Conservation (phyloP, 2,888 invertebrate species). For the Eilema caniola region DNA sequence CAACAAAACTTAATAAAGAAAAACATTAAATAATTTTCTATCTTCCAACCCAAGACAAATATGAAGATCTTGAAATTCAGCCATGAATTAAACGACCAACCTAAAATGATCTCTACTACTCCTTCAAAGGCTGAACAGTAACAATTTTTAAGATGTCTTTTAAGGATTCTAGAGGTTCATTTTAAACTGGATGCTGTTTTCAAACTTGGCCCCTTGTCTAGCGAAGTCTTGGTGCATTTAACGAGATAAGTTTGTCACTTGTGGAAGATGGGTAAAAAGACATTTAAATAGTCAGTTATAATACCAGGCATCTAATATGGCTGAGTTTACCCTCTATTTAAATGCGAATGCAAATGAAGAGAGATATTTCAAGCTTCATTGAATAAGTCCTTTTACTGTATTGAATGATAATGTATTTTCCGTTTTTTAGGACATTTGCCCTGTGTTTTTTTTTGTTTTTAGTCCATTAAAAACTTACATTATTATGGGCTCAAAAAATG, state of each 20-base stretch:
- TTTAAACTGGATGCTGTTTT: constrained; percentile 49
- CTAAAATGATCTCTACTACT: constrained; percentile 39
- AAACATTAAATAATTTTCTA: not conserved
- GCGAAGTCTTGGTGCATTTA: constrained; percentile 79
- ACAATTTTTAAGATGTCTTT: constrained; percentile 30
- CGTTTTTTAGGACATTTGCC: too few species aligned
- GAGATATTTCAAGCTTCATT: constrained; percentile 2
- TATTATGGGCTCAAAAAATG: too few species aligned
- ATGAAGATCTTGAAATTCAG: constrained; percentile 31
- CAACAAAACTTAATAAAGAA: not conserved
- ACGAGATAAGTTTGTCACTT: constrained; percentile 78
- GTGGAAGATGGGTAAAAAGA: constrained; percentile 65
- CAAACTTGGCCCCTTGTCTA: constrained; percentile 67
- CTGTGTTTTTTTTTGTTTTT: too few species aligned
- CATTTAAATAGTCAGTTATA: constrained; percentile 36
- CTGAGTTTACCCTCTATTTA: constrained; percentile 18
- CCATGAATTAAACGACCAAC: constrained; percentile 51
- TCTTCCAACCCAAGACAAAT: constrained; percentile 37
- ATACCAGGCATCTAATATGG: constrained; percentile 36
- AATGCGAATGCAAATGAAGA: constrained; percentile 36
- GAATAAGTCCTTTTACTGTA: not conserved
- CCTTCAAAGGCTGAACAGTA: constrained; percentile 18
- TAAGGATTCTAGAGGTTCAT: constrained; percentile 44
- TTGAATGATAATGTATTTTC: too few species aligned
- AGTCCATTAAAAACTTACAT: too few species aligned